Evolutionary conservation across 2,797 vertebrate genomes (phyloP), one percentile per base, ranked within the genome.

Genomic region (Sciaenops ocellatus): DNA sequence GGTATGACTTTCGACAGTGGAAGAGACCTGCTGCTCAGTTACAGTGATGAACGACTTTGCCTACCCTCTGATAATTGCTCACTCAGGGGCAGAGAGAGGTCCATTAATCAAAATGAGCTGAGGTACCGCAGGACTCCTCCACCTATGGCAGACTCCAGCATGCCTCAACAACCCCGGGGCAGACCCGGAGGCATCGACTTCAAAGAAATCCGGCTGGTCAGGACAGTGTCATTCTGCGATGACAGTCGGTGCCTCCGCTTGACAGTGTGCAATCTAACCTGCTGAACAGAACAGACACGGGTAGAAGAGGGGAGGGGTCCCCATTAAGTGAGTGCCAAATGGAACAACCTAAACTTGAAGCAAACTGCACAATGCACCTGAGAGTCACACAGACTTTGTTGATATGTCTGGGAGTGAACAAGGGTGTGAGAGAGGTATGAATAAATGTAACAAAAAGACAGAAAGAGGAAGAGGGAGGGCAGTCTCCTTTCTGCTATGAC

Each of bases 21-120:
- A 87, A 85, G 83, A 79, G 82, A 90, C 90, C 85, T 77, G 86
- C 87, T 89, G 90, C 90, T 89, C 89, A 41, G 82, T 90, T 92
- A 94, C 94, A 94, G 92, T 96, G 95, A 96, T 95, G 92, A 95
- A 96, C 90, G 95, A 95, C 93, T 92, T 87, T 90, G 92, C 94
- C 92, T 92, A 93, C 92, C 92, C 92, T 93, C 92, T 95, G 94
- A 96, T 96, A 96, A 96, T 96, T 96, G 95, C 94, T 96, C 95
- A 96, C 94, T 96, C 95, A 95, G 95, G 92, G 93, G 94, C 93
- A 94, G 93, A 94, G 93, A 94, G 91, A 92, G 94, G 94, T 95
- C 93, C 94, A 96, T 96, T 95, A 94, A 96, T 96, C 95, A 96
- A 96, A 95, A 94, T 89, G 89, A 94, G 92, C 83, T 8, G 78